These are phyloP conservation scores for Scrobipalpa atriplicella DNA, from an alignment of 2,888 invertebrate genomes.

Conservation along the genomic window DNA sequence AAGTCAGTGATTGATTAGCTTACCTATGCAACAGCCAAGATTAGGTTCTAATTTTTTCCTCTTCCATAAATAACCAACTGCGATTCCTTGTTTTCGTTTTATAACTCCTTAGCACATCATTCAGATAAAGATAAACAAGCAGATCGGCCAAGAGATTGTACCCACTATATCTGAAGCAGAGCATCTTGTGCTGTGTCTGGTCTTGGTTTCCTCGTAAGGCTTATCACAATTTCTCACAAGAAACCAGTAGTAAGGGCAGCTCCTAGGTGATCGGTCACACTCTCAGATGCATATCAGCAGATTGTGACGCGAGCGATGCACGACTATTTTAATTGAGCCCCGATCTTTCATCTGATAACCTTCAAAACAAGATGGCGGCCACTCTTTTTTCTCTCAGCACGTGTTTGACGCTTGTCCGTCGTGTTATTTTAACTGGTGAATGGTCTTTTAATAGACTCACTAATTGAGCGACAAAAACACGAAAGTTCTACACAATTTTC, in stretches of 20 bases:
- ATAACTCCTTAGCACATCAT: not conserved
- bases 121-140: slow-evolving; percentile 4
- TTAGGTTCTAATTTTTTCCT: too few relatives aligned
- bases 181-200: not conserved
- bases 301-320: slow-evolving; percentile 79
- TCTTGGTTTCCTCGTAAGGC: slow-evolving; percentile 7
- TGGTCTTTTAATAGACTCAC: slow-evolving; percentile 39
- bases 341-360: slow-evolving; percentile 71
- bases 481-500: not conserved
- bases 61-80: too few relatives aligned
- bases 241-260: slow-evolving; percentile 41
- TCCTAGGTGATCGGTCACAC: slow-evolving; percentile 73
- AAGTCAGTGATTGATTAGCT: too few relatives aligned
- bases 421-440: slow-evolving; percentile 46
- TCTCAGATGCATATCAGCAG: slow-evolving; percentile 68
- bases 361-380: slow-evolving; percentile 68
- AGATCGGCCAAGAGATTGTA: not conserved
- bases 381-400: slow-evolving; percentile 68
- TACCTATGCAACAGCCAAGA: too few relatives aligned
- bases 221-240: slow-evolving; percentile 22
- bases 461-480: slow-evolving; percentile 1
- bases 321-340: slow-evolving; percentile 81
- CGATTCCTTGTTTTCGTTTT: not conserved
- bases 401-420: slow-evolving; percentile 64
- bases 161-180: not conserved